phyloP scores from a whole-genome alignment of 2,888 invertebrate genomes.

The Heliconius hortense region DNA sequence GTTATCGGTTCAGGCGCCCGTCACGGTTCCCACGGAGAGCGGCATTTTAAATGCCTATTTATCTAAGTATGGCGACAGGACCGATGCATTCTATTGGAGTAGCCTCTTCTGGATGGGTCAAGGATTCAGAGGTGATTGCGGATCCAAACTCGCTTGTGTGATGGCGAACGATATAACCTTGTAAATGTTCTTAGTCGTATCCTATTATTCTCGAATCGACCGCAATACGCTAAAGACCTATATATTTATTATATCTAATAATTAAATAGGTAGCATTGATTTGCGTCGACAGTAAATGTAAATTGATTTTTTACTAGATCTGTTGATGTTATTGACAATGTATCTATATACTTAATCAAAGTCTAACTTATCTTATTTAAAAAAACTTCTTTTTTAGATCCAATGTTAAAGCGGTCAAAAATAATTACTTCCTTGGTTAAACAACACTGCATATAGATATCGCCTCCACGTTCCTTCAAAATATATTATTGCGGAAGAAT shows the following conservation, averaged over 20 bases:
- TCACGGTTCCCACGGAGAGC: slow-evolving; percentile 78
- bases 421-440: slow-evolving; percentile 47
- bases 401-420: slow-evolving; percentile 46
- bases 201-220: slow-evolving; percentile 60
- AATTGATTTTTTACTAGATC: slow-evolving; percentile 37
- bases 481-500: slow-evolving; percentile 55
- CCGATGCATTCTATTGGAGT: slow-evolving; percentile 73
- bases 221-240: slow-evolving; percentile 34
- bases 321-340: slow-evolving; percentile 35
- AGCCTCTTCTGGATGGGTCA: slow-evolving; percentile 82
- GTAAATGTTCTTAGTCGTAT: slow-evolving; percentile 64
- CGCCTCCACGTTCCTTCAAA: slow-evolving; percentile 38
- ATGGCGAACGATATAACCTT: slow-evolving; percentile 69
- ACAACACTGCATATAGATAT: slow-evolving; percentile 40
- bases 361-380: slow-evolving; percentile 32
- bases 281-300: slow-evolving; percentile 32
- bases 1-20: slow-evolving; percentile 66
- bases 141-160: slow-evolving; percentile 66
- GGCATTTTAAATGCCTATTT: slow-evolving; percentile 81
- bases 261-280: slow-evolving; percentile 28
- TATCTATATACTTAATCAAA: slow-evolving; percentile 33
- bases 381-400: slow-evolving; percentile 40
- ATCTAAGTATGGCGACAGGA: slow-evolving; percentile 77
- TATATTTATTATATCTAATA: slow-evolving; percentile 28
- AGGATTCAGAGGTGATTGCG: slow-evolving; percentile 77